Percentiles rank a stretch among this genome's conserved stretches.
Evolutionary conservation across 1,140 invertebrate species (phyloP).

Genomic region (Adoxophyes honmai): DNA sequence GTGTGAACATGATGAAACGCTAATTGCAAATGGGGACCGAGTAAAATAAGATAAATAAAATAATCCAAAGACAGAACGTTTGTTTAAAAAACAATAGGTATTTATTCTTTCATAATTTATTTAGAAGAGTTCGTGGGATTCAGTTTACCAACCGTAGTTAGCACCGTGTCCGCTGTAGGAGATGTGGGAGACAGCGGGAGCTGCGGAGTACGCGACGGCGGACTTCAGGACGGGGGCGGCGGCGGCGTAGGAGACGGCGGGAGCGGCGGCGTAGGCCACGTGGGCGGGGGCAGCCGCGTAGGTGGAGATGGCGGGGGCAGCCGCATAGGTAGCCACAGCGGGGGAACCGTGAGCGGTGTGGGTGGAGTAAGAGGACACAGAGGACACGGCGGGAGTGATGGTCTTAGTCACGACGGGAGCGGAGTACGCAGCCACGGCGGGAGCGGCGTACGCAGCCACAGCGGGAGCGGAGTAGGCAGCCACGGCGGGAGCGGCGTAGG

Average conservation of each 20-base stretch:
- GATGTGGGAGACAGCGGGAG: conserved; percentile 23
- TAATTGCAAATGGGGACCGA: too few species aligned
- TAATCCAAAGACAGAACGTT: too few species aligned
- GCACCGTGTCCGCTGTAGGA: conserved; percentile 20
- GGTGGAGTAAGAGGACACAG: conserved; percentile 12
- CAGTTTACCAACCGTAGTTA: conserved; percentile 24
- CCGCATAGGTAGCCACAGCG: conserved; percentile 17
- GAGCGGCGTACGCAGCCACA: background rate
- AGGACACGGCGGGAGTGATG: conserved; percentile 15
- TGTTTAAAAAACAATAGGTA: conserved; percentile 12
- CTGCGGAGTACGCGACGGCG: conserved; percentile 21
- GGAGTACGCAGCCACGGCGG: conserved; percentile 6
- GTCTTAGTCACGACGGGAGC: conserved; percentile 10
- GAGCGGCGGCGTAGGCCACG: conserved; percentile 15
- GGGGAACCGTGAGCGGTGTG: conserved; percentile 18
- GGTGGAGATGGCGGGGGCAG: conserved; percentile 14
- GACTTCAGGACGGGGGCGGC: conserved; percentile 20
- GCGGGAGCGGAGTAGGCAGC: background rate
- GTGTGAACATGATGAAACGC: too few species aligned
- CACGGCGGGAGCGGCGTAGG: conserved; percentile 14
- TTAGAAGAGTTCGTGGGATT: conserved; percentile 15
- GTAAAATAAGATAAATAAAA: too few species aligned
- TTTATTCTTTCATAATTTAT: conserved; percentile 18
- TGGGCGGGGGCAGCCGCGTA: conserved; percentile 14
- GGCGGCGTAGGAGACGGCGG: conserved; percentile 16